Evolutionary conservation across 2,888 invertebrate species (phyloP), one percentile per base, ranked within the genome.

Genomic region (Limulus polyphemus): DNA sequence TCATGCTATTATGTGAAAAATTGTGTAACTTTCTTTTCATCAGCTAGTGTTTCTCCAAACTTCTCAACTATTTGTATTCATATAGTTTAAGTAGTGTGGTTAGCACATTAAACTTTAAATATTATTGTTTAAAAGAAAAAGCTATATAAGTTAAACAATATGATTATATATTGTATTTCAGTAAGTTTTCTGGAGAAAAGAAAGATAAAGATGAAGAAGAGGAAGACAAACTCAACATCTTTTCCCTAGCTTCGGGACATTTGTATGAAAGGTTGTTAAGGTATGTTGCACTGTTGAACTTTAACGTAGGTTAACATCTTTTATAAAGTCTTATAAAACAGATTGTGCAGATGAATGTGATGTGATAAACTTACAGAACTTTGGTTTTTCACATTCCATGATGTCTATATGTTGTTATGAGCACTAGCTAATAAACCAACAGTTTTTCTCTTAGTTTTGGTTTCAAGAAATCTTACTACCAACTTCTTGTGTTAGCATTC

Each of bases 181-280:
- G 67, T 54, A 62, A 72, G 10, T 71, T 73, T 60, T 17, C 54
- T 17, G 67, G 71, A 10, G 61, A 73, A 13, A 67, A 67, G 59
- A 59, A 57, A 17, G 81, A 77, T 46, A 74, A 74, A 32, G 32
- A 32, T 32, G 74, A 81, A n/a, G 81, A 81, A 48, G 86, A 87
- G 51, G 77, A 78, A 54, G 87, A 92, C 70, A 87, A 85, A 47
- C 84, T 99, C 62, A 99, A 99, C 78, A 94, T 99, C 65, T 99
- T 99, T 79, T 99, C 99, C 0, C 82, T 99, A 12, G 99, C 99
- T 0, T 98, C 98, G 0, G 99, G 99, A 5, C 99, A 99, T 79
- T 80, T 99, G 63, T 99, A 99, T 76, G 99, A 99, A 79, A 80
- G 99, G 70, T 88, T 98, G 75, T 77, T 98, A 16, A 75, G 77